phyloP scores from a whole-genome alignment of 2,797 vertebrate genomes.

The Paguma larvata region DNA sequence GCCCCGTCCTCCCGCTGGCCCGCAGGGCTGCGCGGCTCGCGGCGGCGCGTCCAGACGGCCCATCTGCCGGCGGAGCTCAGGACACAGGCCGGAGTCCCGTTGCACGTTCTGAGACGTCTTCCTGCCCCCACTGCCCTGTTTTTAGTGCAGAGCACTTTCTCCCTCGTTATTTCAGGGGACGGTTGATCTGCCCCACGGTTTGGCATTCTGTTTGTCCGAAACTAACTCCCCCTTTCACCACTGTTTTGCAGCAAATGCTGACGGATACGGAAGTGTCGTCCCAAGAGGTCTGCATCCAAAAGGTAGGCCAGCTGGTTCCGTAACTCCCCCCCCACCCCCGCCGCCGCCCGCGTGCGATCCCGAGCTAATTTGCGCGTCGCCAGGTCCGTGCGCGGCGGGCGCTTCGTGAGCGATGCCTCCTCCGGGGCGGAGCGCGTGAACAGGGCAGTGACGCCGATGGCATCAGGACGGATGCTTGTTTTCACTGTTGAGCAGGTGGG shows the following conservation, averaged over 20 bases:
- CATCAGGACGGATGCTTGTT: rapidly evolving
- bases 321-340: background rate
- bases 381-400: rapidly evolving
- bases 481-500: background rate
- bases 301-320: slow-evolving; percentile 90
- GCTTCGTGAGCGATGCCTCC: rapidly evolving
- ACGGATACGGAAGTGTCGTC: slow-evolving; percentile 93
- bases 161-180: rapidly evolving
- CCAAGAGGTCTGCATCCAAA: slow-evolving; percentile 95
- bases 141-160: too few relatives aligned
- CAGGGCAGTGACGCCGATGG: rapidly evolving
- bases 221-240: slow-evolving; percentile 47
- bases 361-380: rapidly evolving
- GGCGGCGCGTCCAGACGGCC: too few relatives aligned
- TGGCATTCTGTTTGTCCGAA: rapidly evolving
- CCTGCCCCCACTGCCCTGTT: rapidly evolving
- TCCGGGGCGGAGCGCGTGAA: rapidly evolving
- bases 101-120: too few relatives aligned
- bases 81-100: background rate
- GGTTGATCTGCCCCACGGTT: rapidly evolving
- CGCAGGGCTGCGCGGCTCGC: too few relatives aligned
- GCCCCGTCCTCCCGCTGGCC: too few relatives aligned
- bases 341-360: background rate
- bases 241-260: slow-evolving; percentile 92
- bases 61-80: too few relatives aligned